Evolutionary conservation across 1,140 invertebrate genomes (phyloP).

Genomic region (Ephestia elutella): DNA sequence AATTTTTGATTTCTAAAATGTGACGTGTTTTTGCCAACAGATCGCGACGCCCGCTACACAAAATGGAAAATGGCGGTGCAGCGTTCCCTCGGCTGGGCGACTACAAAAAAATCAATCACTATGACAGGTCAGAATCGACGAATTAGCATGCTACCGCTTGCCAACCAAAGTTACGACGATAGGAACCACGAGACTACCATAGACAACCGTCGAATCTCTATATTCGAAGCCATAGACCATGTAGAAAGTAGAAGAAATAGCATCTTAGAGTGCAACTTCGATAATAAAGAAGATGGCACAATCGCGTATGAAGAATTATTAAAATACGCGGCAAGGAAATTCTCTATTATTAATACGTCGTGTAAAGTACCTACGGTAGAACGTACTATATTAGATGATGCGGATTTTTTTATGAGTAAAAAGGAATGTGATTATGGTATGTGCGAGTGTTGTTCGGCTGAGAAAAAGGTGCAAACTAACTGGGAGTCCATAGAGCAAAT

Average conservation of each 20-base stretch:
- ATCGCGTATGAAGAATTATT: slow-evolving; percentile 43
- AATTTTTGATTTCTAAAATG: too few relatives aligned
- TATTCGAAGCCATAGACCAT: slow-evolving; percentile 15
- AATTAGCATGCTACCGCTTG: slow-evolving; percentile 49
- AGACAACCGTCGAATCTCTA: slow-evolving; percentile 7
- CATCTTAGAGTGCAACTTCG: slow-evolving; percentile 27
- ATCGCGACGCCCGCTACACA: slow-evolving; percentile 86
- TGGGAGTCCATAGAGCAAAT: slow-evolving; percentile 65
- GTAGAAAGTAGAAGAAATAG: slow-evolving; percentile 40
- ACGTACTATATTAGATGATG: slow-evolving; percentile 58
- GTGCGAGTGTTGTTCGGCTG: slow-evolving; percentile 52
- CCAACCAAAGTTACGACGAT: slow-evolving; percentile 28
- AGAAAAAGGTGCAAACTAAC: slow-evolving; percentile 50
- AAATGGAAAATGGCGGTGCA: slow-evolving; percentile 96
- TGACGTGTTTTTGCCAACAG: slow-evolving; percentile 64
- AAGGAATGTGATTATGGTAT: slow-evolving; percentile 61
- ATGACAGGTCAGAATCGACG: slow-evolving; percentile 81
- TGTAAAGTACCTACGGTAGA: slow-evolving; percentile 41
- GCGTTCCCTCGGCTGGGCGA: slow-evolving; percentile 90
- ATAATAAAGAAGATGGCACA: slow-evolving; percentile 32
- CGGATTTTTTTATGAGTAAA: slow-evolving; percentile 57
- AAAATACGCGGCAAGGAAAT: slow-evolving; percentile 52
- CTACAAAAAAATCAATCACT: slow-evolving; percentile 79
- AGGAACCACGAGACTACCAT: background rate
- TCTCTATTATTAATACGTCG: slow-evolving; percentile 46